Base-by-base conservation (phyloP, 2,888 invertebrate genomes). In the Pherbina coryleti region DNA sequence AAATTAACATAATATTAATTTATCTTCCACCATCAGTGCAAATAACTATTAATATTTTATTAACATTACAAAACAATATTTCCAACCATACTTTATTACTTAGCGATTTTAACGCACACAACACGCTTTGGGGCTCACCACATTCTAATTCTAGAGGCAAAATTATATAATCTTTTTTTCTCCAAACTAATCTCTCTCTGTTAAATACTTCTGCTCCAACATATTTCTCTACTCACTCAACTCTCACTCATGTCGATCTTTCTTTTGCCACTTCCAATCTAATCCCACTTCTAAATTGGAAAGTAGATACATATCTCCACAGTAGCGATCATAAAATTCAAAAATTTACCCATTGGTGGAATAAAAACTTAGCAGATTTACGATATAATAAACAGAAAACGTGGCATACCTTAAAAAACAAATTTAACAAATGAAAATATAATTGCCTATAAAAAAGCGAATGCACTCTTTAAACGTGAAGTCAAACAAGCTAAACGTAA, bases 241-340 rank as follows among this genome's bases (percentile, higher is more conserved):
- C 79, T 11, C 73, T 77, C 37, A 77, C 75, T 4, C 75, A 79
- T 14, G 44, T 78, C 5, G 74, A 78, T 51, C 62, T 79, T 2
- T 79, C 51, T 14, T 60, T 72, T 60, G 73, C 28, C 25, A 49
- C 60, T 57, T 64, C 44, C 14, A 66, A 71, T 5, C 55, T 76
- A 4, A 44, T 25, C 0, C 67, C 69, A 5, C 67, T 77, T 22
- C 22, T 75, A 9, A 25, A 77, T 14, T 75, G 75, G 79, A 64
- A 64, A 19, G 37, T 74, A 11, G 74, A 75, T 22, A 19, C 66
- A 11, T 70, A 79, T 17, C 57, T 77, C n/a, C 71, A 77, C 44
- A 75, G 77, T 17, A 77, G 77, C 19, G 79, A 79, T 55, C 77
- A 79, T 60, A 14, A 22, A 3, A n/a, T 19, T 19, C 4, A n/a